Evolutionary conservation across 2,113 vertebrate genomes (phyloP).

Genomic region (Poeciliopsis prolifica): DNA sequence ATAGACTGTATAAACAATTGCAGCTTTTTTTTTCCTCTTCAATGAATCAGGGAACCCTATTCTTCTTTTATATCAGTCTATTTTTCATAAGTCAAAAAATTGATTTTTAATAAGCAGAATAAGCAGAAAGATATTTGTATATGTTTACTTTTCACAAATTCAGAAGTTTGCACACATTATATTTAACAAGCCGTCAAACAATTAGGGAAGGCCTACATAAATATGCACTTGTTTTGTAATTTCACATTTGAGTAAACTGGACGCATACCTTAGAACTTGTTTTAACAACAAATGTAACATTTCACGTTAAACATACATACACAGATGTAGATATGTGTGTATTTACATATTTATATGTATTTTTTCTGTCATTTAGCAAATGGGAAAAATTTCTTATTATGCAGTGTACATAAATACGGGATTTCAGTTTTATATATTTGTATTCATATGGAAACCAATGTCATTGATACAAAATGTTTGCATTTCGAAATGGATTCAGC

Average conservation of each 20-base stretch:
- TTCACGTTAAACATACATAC: too few relatives aligned
- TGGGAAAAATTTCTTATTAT: not conserved
- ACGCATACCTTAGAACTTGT: too few relatives aligned
- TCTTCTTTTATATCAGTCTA: not conserved
- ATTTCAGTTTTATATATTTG: not conserved
- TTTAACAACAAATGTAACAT: too few relatives aligned
- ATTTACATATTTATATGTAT: not conserved
- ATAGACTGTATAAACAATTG: not conserved
- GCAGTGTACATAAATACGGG: not conserved
- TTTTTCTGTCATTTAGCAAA: not conserved
- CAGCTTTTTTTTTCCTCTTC: not conserved
- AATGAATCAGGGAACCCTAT: not conserved
- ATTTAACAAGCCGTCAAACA: not conserved
- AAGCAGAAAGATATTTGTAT: not conserved
- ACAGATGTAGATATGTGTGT: too few relatives aligned
- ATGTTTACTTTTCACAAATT: not conserved
- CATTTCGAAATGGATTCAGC: not conserved
- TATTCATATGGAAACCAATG: too few relatives aligned
- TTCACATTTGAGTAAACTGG: not conserved
- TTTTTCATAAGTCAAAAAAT: not conserved
- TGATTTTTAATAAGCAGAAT: not conserved
- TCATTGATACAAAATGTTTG: too few relatives aligned
- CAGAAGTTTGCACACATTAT: not conserved
- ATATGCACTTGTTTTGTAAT: not conserved
- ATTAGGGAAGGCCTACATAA: not conserved